Conservation (phyloP, 1,140 invertebrate species). For the Papilio dardanus region DNA sequence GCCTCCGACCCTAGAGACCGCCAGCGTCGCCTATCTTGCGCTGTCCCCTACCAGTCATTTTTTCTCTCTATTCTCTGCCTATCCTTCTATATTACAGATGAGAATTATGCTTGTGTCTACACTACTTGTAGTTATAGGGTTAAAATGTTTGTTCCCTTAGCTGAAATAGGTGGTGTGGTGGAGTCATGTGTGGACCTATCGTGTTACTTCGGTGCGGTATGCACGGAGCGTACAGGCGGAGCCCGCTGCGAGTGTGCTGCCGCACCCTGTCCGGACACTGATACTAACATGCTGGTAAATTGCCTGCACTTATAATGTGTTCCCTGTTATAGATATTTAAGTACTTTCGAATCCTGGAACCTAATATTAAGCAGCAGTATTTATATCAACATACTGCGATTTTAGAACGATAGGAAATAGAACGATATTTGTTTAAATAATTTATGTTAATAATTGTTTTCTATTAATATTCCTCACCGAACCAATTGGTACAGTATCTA, state of each 20-base stretch:
- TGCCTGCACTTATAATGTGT: neutral
- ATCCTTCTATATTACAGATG: too few species aligned
- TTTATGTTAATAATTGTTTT: neutral
- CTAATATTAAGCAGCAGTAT: neutral
- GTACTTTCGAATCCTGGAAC: neutral
- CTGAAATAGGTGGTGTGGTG: slow-evolving; percentile 85
- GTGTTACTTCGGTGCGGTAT: slow-evolving; percentile 92
- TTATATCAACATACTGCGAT: neutral
- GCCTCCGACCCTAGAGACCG: too few species aligned
- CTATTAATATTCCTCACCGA: neutral
- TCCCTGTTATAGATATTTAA: neutral
- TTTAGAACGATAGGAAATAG: neutral
- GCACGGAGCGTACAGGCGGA: slow-evolving; percentile 87
- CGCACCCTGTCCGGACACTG: slow-evolving; percentile 84
- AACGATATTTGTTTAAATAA: neutral
- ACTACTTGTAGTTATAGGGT: too few species aligned
- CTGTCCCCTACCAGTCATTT: too few species aligned
- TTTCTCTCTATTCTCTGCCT: too few species aligned
- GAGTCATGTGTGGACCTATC: slow-evolving; percentile 88
- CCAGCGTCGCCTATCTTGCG: too few species aligned
- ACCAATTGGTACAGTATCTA: neutral
- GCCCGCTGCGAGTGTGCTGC: slow-evolving; percentile 89
- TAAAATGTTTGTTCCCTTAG: slow-evolving; percentile 71
- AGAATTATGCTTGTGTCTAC: too few species aligned
- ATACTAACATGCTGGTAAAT: slow-evolving; percentile 83